Percentiles rank a stretch among this genome's conserved stretches.
phyloP scores from a whole-genome alignment of 2,888 invertebrate species.

The Yponomeuta malinellus region DNA sequence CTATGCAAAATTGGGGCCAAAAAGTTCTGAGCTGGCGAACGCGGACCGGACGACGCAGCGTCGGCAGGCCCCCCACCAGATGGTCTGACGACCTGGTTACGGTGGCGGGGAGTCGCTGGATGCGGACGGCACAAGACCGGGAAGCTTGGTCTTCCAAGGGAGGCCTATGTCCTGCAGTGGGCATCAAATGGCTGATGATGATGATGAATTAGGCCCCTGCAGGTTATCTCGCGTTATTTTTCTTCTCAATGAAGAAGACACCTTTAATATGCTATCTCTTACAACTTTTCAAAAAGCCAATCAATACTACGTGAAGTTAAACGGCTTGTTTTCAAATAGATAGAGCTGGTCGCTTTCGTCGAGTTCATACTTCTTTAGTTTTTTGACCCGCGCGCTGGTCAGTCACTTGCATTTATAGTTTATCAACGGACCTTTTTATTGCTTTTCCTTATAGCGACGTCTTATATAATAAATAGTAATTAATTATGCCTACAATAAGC shows the following conservation, averaged over 20 bases:
- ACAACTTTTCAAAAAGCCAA: neutral
- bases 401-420: constrained; percentile 5
- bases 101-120: no score
- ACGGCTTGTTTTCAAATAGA: neutral
- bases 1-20: no score
- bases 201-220: neutral
- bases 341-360: neutral
- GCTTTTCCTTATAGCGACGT: neutral
- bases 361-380: constrained; percentile 4
- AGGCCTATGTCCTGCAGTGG: no score
- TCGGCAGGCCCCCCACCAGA: no score
- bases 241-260: neutral
- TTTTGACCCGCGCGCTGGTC: constrained; percentile 5
- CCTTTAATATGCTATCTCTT: neutral
- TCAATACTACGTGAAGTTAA: neutral
- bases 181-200: no score
- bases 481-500: neutral
- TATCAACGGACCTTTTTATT: neutral
- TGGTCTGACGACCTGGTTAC: no score
- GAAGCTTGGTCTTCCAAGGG: no score
- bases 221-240: neutral
- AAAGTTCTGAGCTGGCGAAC: no score
- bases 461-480: neutral
- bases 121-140: no score
- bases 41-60: no score